A percentile compares a stretch with the other conserved stretches of the same genome.
Conservation (phyloP, 2,888 invertebrate genomes). For the Pseudoips prasinana region DNA sequence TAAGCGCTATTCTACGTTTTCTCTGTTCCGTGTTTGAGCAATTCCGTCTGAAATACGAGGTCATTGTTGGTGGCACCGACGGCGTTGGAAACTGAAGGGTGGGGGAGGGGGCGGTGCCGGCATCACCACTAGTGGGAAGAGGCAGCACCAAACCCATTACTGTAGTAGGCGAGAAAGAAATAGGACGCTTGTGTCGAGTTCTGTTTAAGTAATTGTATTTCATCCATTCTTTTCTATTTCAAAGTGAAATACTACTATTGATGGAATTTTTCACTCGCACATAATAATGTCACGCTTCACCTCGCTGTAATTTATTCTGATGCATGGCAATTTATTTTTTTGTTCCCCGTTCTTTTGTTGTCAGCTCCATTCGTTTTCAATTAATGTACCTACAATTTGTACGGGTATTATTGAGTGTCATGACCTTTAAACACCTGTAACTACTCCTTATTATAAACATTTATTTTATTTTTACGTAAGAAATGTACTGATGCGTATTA, state of each 20-base stretch:
- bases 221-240: conserved; percentile 63
- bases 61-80: conserved; percentile 79
- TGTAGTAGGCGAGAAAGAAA: conserved; percentile 76
- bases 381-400: too few species aligned
- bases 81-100: conserved; percentile 59
- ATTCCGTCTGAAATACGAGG: conserved; percentile 81
- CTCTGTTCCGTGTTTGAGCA: conserved; percentile 77
- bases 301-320: conserved; percentile 13
- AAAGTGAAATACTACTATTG: conserved; percentile 45
- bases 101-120: conserved; percentile 46
- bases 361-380: too few species aligned
- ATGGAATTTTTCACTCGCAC: conserved; percentile 39
- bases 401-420: too few species aligned
- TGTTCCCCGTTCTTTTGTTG: conserved; percentile 5
- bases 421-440: too few species aligned
- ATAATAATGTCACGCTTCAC: conserved; percentile 25
- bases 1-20: conserved; percentile 67
- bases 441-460: too few species aligned
- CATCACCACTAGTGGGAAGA: conserved; percentile 42
- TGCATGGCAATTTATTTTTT: conserved; percentile 8
- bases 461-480: too few species aligned
- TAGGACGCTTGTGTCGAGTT: conserved; percentile 72
- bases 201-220: conserved; percentile 77
- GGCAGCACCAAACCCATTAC: conserved; percentile 69
- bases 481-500: too few species aligned